Percentiles rank a stretch among this genome's conserved stretches.
These are phyloP conservation scores for Euthynnus affinis DNA, from an alignment of 2,797 vertebrate genomes.

Conservation along the genomic window DNA sequence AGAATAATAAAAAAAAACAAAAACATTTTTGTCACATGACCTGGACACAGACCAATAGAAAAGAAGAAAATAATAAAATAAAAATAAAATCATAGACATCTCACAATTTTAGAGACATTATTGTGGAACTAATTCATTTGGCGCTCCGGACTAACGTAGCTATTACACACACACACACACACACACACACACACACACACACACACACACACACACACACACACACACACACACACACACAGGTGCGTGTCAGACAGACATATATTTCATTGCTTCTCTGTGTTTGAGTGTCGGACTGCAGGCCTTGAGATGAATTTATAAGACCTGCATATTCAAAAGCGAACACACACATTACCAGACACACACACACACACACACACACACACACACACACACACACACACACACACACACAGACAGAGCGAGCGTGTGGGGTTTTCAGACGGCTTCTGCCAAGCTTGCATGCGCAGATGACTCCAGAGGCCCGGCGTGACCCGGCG, in stretches of 20 bases:
- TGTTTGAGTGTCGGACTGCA: slow-evolving; percentile 32
- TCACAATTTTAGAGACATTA: neutral
- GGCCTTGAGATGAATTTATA: slow-evolving; percentile 57
- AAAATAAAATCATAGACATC: neutral
- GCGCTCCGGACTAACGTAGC: no score
- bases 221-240: neutral
- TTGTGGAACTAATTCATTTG: no score
- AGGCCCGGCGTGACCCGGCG: slow-evolving; percentile 85
- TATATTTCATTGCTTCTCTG: slow-evolving; percentile 23
- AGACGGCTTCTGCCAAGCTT: slow-evolving; percentile 38
- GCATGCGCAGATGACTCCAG: slow-evolving; percentile 75
- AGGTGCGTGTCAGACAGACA: neutral
- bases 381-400: slow-evolving; percentile 30
- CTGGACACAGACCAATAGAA: no score
- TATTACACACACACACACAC: no score
- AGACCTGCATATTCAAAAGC: slow-evolving; percentile 68
- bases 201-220: neutral
- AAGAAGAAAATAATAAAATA: no score
- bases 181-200: no score
- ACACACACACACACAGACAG: slow-evolving; percentile 9
- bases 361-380: slow-evolving; percentile 17
- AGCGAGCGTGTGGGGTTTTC: slow-evolving; percentile 16
- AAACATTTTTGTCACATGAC: no score
- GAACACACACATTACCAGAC: slow-evolving; percentile 13
- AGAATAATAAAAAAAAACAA: no score